Conservation (phyloP, 2,113 vertebrate species). For the Mesocricetus auratus region DNA sequence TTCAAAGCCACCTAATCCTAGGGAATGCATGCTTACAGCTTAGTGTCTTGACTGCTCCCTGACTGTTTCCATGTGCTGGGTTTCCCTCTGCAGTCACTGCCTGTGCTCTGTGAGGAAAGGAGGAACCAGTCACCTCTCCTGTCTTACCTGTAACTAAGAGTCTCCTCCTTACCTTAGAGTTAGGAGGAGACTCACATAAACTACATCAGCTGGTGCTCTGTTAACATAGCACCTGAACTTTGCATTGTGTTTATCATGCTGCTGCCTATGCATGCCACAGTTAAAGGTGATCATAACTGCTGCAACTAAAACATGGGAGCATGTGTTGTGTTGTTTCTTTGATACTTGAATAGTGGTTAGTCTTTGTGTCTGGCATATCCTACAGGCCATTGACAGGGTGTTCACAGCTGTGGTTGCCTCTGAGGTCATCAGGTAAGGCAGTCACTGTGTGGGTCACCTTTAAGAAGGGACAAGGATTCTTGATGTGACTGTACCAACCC, state of each 20-base stretch:
- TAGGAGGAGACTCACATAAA: background rate
- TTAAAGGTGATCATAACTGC: background rate
- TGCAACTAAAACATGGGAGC: background rate
- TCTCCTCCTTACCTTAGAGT: no score
- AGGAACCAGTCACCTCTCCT: background rate
- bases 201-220: fast-evolving
- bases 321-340: background rate
- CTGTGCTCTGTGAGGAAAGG: background rate
- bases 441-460: background rate
- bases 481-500: background rate
- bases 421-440: background rate
- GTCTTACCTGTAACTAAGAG: background rate
- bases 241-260: background rate
- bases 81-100: background rate
- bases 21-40: background rate
- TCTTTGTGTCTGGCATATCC: background rate
- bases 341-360: background rate
- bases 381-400: background rate
- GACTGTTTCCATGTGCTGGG: background rate
- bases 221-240: background rate
- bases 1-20: background rate
- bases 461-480: background rate
- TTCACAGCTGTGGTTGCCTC: fast-evolving
- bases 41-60: background rate
- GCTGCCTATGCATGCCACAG: background rate